Percentiles rank a stretch among this genome's conserved stretches.
phyloP scores from a whole-genome alignment of 1,140 invertebrate genomes.

The Aradophagus sp. region DNA sequence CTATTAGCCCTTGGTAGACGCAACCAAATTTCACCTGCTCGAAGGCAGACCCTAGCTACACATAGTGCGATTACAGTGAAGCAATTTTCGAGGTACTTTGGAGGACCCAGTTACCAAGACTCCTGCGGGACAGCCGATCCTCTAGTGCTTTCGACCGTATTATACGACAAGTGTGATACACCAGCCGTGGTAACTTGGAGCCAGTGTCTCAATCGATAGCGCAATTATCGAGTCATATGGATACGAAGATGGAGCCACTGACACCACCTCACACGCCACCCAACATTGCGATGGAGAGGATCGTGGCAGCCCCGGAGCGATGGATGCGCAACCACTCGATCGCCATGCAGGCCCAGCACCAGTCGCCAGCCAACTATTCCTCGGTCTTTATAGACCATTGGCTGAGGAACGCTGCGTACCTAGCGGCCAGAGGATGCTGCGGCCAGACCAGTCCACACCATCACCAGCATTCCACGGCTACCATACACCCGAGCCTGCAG shows the following conservation, averaged over 20 bases:
- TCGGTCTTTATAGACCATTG: conserved; percentile 81
- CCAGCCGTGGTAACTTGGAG: no score
- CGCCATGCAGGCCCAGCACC: conserved; percentile 41
- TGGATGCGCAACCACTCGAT: conserved; percentile 50
- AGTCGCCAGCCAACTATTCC: conserved; percentile 72
- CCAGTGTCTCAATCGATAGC: no score
- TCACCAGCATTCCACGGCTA: conserved; percentile 18
- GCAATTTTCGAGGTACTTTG: no score
- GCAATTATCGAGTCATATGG: no score
- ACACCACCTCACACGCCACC: conserved; percentile 85
- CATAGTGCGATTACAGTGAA: no score
- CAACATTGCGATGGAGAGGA: conserved; percentile 64
- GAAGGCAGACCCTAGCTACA: no score
- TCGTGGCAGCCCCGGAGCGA: conserved; percentile 67
- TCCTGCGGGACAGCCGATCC: no score
- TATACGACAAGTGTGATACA: no score
- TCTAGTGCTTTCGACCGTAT: no score
- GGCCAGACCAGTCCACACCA: conserved; percentile 60
- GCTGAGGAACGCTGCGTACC: conserved; percentile 81
- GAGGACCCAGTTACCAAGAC: no score
- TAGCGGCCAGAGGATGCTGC: conserved; percentile 65
- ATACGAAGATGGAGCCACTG: conserved; percentile 72
- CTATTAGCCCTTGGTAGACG: no score
- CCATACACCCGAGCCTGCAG: conserved; percentile 72
- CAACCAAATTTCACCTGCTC: no score